Evolutionary conservation across 2,888 invertebrate genomes (phyloP), one percentile per base, ranked within the genome.

Genomic region (Campopleginae sp.): DNA sequence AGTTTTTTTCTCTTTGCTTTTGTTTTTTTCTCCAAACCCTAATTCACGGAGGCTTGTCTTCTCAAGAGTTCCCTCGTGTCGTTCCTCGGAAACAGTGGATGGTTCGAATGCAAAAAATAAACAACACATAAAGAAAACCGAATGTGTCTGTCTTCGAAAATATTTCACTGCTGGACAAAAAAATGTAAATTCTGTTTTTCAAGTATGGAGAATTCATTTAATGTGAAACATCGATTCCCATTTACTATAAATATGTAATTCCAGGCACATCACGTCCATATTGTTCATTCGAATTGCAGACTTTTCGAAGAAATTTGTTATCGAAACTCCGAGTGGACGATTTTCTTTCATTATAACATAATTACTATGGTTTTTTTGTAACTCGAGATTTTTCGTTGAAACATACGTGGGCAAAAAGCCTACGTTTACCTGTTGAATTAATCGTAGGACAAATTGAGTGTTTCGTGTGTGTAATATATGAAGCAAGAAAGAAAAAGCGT

Each of bases 341-440:
- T 31, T 44, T 46, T 51, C 19, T 12, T 27, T 42, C 8, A 14
- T 51, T 63, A 51, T 19, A 10, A 38, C 19, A 51, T 51, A 19
- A 51, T 51, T 48, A 48, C 1, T 71, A 33, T 54, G 14, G 6
- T 27, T 74, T 70, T 23, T 48, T 68, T 48, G 27, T 12, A 31
- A 54, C 63, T 31, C 38, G 23, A 44, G n/a, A 38, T 79, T 48
- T 76, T 65, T 63, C 42, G 61, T 79, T 77, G 4, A 48, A 82
- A 65, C 42, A 61, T 74, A 23, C 71, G 54, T 23, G 38, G 65
- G 46, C 63, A 66, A 75, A 66, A 75, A 65, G 76, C 44, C 48
- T 27, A 42, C 27, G 72, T 85, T 77, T 46, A 68, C 66, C 44
- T 54, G 82, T 85, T 82, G 51, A 80, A 74, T 77, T 79, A 80